Evolutionary conservation across 2,113 vertebrate species (phyloP).

Genomic region (Ariopsis seemanni): DNA sequence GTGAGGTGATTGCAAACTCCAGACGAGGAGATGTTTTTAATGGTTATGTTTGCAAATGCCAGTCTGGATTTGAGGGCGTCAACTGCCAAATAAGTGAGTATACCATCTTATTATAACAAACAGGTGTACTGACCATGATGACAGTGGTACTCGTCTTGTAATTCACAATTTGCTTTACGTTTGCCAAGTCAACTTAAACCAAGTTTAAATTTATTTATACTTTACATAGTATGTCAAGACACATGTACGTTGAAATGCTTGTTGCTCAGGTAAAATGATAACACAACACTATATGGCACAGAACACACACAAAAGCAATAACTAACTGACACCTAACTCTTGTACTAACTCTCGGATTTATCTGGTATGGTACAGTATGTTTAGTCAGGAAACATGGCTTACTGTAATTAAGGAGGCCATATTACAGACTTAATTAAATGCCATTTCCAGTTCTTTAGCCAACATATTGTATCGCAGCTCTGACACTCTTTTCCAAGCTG

Average conservation of each 20-base stretch:
- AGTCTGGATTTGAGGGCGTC: constrained; percentile 76
- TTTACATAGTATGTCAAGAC: neutral
- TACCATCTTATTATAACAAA: neutral
- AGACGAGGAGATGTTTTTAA: constrained; percentile 86
- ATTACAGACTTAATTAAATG: neutral
- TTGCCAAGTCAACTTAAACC: neutral
- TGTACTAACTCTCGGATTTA: neutral
- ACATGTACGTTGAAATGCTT: neutral
- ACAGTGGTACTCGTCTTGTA: neutral
- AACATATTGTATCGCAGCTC: neutral
- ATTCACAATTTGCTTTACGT: neutral
- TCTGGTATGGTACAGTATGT: neutral
- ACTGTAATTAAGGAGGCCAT: neutral
- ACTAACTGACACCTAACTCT: neutral
- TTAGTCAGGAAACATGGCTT: neutral
- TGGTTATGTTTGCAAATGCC: constrained; percentile 86
- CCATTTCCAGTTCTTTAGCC: neutral
- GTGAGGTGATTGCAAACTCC: constrained; percentile 68
- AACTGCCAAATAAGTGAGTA: constrained; percentile 90
- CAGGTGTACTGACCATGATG: neutral
- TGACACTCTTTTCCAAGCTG: neutral
- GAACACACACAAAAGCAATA: neutral
- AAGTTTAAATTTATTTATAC: neutral
- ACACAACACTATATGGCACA: neutral
- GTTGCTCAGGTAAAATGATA: neutral